Evolutionary conservation across 2,888 invertebrate species (phyloP).

Genomic region (Bembecia ichneumoniformis): DNA sequence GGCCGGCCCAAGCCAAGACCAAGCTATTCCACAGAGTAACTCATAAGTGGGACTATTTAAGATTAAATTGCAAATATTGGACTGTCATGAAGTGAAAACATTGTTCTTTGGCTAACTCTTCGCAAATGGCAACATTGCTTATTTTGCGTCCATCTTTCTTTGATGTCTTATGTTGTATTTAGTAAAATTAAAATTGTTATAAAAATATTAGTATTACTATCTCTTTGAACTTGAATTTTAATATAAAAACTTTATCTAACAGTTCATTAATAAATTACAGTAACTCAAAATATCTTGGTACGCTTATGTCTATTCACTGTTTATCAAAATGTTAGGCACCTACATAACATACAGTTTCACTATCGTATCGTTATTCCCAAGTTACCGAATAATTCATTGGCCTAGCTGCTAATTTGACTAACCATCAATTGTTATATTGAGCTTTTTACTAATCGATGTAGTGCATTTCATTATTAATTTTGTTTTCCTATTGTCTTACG

Average conservation of each 20-base stretch:
- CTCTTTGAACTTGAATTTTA: neutral
- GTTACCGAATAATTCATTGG: constrained; percentile 59
- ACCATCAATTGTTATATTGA: constrained; percentile 51
- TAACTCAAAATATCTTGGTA: constrained; percentile 2
- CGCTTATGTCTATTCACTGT: constrained; percentile 24
- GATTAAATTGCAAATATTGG: no score
- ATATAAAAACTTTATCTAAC: neutral
- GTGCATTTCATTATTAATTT: constrained; percentile 3
- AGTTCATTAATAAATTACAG: neutral
- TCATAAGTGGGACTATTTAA: no score
- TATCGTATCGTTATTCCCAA: constrained; percentile 53
- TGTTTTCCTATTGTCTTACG: constrained; percentile 32
- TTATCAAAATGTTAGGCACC: constrained; percentile 41
- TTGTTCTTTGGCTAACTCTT: no score
- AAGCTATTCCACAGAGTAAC: no score
- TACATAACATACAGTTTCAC: constrained; percentile 38
- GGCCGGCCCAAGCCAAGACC: no score
- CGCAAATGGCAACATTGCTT: constrained; percentile 43
- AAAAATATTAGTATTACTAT: constrained; percentile 24
- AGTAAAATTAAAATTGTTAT: constrained; percentile 47
- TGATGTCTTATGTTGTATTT: constrained; percentile 66
- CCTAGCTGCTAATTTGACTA: constrained; percentile 59
- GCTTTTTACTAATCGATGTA: constrained; percentile 28
- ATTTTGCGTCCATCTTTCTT: constrained; percentile 71
- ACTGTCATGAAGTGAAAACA: no score